Evolutionary conservation across 2,888 invertebrate genomes (phyloP).

Genomic region (Sipha maydis): DNA sequence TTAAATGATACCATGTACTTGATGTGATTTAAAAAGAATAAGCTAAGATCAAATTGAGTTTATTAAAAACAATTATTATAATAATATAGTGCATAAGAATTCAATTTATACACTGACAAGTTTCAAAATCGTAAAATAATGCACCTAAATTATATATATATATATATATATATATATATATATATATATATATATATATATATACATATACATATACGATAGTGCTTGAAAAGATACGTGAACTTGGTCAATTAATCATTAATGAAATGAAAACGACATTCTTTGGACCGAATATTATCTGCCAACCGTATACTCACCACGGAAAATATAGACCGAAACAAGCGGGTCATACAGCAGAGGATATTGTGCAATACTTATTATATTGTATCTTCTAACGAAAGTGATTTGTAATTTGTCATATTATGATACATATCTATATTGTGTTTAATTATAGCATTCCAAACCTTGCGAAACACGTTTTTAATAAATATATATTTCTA

Average conservation of each 20-base stretch:
- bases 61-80: not conserved
- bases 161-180: too few species aligned
- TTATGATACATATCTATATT: not conserved
- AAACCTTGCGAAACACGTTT: conserved; percentile 16
- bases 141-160: not conserved
- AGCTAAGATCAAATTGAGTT: not conserved
- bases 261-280: conserved; percentile 44
- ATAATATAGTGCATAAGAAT: too few species aligned
- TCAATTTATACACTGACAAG: not conserved
- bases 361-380: conserved; percentile 43
- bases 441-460: conserved; percentile 23
- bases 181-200: too few species aligned
- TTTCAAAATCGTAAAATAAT: not conserved
- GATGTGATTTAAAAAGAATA: not conserved
- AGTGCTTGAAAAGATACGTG: not conserved
- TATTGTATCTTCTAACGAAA: conserved; percentile 52
- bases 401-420: conserved; percentile 44
- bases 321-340: conserved; percentile 59
- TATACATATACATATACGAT: not conserved
- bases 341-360: conserved; percentile 48
- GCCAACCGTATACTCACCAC: conserved; percentile 12
- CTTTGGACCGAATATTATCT: not conserved
- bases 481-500: not conserved
- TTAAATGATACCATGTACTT: not conserved
- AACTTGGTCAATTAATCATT: conserved; percentile 34